A percentile compares a stretch with the other conserved stretches of the same genome.
These are phyloP conservation scores for Diachasma alloeum DNA, from an alignment of 1,140 invertebrate species.

Conservation along the genomic window DNA sequence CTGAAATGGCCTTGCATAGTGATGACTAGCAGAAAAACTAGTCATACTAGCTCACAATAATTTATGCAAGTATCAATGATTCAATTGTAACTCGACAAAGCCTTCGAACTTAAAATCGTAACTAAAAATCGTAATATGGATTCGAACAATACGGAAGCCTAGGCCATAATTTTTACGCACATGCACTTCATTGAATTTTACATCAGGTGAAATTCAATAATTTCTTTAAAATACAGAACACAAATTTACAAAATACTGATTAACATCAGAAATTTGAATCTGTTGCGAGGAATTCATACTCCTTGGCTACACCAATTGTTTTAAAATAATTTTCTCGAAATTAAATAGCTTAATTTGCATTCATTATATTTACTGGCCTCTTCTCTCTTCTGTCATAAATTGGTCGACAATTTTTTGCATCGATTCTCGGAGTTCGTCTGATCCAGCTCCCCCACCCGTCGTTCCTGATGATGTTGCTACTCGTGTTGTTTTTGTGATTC, in stretches of 20 bases:
- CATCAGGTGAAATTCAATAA: too few relatives aligned
- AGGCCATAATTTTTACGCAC: slow-evolving; percentile 28
- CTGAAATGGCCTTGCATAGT: slow-evolving; percentile 60
- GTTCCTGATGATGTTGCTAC: slow-evolving; percentile 59
- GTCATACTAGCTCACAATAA: slow-evolving; percentile 51
- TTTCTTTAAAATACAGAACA: not conserved
- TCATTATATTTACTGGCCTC: slow-evolving; percentile 46
- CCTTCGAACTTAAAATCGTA: not conserved
- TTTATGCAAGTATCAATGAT: not conserved
- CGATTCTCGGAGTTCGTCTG: slow-evolving; percentile 62
- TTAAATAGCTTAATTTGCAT: slow-evolving; percentile 15
- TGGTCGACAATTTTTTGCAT: slow-evolving; percentile 68
- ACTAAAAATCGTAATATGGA: not conserved
- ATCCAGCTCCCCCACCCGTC: slow-evolving; percentile 42
- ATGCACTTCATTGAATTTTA: slow-evolving; percentile 3
- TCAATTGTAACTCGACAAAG: not conserved
- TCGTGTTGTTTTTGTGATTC: slow-evolving; percentile 64
- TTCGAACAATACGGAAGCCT: slow-evolving; percentile 27
- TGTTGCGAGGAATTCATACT: slow-evolving; percentile 33
- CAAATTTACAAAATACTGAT: not conserved
- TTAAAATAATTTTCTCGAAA: slow-evolving; percentile 4
- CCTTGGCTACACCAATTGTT: not conserved
- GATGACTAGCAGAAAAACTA: slow-evolving; percentile 56
- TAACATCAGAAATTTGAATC: slow-evolving; percentile 14
- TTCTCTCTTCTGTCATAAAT: slow-evolving; percentile 67